Evolutionary conservation across 2,113 vertebrate genomes (phyloP), one percentile per base, ranked within the genome.

Genomic region (Xenopus laevis): DNA sequence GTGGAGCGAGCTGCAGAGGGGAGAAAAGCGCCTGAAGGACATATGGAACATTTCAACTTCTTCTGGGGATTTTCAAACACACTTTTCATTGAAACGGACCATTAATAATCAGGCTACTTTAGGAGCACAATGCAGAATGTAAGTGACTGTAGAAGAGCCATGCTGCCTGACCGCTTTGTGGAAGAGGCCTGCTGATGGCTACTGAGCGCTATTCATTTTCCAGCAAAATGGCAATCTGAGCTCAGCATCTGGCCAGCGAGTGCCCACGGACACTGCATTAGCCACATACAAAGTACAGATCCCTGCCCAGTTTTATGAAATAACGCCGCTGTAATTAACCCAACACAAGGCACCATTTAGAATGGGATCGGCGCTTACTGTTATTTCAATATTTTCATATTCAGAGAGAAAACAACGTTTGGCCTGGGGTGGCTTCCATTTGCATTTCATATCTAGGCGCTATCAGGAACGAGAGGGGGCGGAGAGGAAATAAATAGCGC

Each of bases 31-130:
- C 69, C 69, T 71, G 65, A 61, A 61, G 72, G 72, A 30, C 17
- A 23, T 20, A 50, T 18, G 64, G 20, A 67, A 52, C 50, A 20
- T 20, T 46, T 18, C 18, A 46, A 23, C 20, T 52, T 12, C 18
- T 30, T 23, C 58, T 60, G 21, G 58, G 58, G 58, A 27, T 60
- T 55, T 58, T 44, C 33, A 27, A 58, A 63, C 63, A 20, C 18
- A 1, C 44, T 74, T 65, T 67, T 59, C 63, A 46, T 44, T 18
- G 64, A 67, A n/a, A 59, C 40, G 72, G 18, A 58, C 72, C 72
- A 67, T 67, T 74, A 66, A 59, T 67, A 67, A 66, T 46, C 23
- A 18, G 23, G 44, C 53, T 68, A 44, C 45, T 64, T 30, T 40
- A 65, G 18, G 44, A 55, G 60, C 65, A 52, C 45, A 61, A 67